Evolutionary conservation across 1,140 invertebrate genomes (phyloP).

Genomic region (Ceratina australensis): DNA sequence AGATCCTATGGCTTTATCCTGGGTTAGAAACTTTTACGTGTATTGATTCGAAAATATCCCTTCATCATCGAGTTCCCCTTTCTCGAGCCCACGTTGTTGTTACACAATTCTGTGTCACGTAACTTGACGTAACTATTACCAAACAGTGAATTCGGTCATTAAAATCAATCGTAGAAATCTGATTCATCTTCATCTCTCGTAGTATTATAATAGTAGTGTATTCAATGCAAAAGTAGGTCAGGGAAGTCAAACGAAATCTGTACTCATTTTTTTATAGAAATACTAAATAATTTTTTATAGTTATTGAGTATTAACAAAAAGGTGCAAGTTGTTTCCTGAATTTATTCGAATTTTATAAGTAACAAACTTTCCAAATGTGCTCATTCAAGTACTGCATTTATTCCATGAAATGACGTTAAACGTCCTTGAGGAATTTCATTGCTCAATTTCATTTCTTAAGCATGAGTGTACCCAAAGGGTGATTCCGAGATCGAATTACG

Average conservation of each 20-base stretch:
- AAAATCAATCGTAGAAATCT: background rate
- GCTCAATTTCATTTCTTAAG: background rate
- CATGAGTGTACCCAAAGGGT: background rate
- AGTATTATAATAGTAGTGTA: no score
- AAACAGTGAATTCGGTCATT: background rate
- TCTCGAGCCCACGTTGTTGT: background rate
- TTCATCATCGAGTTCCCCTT: background rate
- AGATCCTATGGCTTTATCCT: background rate
- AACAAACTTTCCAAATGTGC: background rate
- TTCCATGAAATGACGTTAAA: background rate
- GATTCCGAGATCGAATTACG: background rate
- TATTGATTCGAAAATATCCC: background rate
- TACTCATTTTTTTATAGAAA: no score
- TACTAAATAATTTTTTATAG: no score
- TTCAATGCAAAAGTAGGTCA: no score
- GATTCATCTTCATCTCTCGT: background rate
- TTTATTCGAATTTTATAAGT: background rate
- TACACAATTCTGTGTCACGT: background rate
- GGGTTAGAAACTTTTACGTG: background rate
- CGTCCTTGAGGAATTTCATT: background rate
- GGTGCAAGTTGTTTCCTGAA: no score
- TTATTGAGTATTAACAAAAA: no score
- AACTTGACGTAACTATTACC: slow-evolving; percentile 7
- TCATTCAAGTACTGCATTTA: background rate
- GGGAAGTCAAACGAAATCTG: no score